Percentiles rank a stretch among this genome's conserved stretches.
These are phyloP conservation scores for Scaptomyza pallida DNA, from an alignment of 1,140 invertebrate genomes.

Conservation along the genomic window DNA sequence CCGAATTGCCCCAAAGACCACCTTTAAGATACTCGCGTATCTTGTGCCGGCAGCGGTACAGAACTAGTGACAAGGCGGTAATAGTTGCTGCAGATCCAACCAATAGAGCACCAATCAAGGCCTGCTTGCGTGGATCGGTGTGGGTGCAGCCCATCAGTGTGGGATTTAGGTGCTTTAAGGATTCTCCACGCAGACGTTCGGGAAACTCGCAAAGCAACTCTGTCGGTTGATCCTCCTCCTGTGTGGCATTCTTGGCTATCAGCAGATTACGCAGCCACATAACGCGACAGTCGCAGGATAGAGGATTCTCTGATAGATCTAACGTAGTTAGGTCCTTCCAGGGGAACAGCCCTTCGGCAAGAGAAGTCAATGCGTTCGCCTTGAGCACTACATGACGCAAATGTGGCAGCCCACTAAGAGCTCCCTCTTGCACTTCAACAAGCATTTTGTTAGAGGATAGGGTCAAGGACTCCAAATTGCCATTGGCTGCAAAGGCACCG, in stretches of 20 bases:
- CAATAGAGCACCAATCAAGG: slow-evolving; percentile 90
- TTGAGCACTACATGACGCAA: slow-evolving; percentile 90
- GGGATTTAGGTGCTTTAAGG: slow-evolving; percentile 88
- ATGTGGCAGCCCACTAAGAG: slow-evolving; percentile 91
- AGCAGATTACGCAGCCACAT: slow-evolving; percentile 92
- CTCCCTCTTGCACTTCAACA: slow-evolving; percentile 89
- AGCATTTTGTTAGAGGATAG: slow-evolving; percentile 91
- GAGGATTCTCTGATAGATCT: slow-evolving; percentile 93
- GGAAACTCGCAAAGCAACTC: slow-evolving; percentile 90
- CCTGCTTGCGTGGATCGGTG: slow-evolving; percentile 90
- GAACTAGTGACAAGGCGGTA: slow-evolving; percentile 88
- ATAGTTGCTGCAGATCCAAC: slow-evolving; percentile 89
- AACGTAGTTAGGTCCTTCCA: slow-evolving; percentile 91
- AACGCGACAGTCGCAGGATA: slow-evolving; percentile 91
- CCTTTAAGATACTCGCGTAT: slow-evolving; percentile 93
- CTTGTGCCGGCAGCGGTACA: slow-evolving; percentile 91
- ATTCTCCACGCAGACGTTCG: slow-evolving; percentile 88
- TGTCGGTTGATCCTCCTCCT: slow-evolving; percentile 67
- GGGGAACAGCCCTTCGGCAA: slow-evolving; percentile 90
- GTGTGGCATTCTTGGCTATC: slow-evolving; percentile 88
- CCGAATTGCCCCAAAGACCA: slow-evolving; percentile 90
- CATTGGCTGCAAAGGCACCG: slow-evolving; percentile 91
- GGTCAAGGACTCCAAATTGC: slow-evolving; percentile 91
- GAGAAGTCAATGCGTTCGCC: slow-evolving; percentile 90
- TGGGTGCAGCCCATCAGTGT: slow-evolving; percentile 92